A percentile compares a stretch with the other conserved stretches of the same genome.
These are phyloP conservation scores for Caenorhabditis angaria DNA, from an alignment of 2,888 invertebrate species.

Conservation along the genomic window DNA sequence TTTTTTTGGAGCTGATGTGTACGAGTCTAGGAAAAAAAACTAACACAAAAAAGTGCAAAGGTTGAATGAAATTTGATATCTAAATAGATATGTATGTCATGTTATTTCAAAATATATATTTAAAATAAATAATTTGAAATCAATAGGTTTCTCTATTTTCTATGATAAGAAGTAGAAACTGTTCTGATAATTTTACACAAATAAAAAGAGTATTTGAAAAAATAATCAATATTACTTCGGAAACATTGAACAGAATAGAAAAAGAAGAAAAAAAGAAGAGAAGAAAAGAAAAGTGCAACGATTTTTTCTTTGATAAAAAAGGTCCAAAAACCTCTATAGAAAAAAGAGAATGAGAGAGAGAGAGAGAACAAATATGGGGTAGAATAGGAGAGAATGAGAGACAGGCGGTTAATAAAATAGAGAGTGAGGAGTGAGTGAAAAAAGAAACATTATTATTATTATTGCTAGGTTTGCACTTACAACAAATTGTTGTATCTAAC, in stretches of 20 bases:
- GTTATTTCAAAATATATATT: too few species aligned
- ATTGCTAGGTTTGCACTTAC: not conserved
- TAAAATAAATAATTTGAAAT: not conserved
- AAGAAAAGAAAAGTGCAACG: constrained; percentile 11
- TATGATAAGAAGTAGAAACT: not conserved
- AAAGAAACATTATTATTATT: not conserved
- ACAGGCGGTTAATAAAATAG: not conserved
- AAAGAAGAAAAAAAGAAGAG: not conserved
- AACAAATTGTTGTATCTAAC: too few species aligned
- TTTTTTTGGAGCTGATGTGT: too few species aligned
- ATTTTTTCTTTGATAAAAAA: constrained; percentile 8
- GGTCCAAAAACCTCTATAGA: constrained; percentile 7
- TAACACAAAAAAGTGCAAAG: too few species aligned
- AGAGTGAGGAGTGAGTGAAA: not conserved
- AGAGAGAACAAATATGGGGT: constrained; percentile 8
- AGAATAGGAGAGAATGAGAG: constrained; percentile 11
- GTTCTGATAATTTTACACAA: not conserved
- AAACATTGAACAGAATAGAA: not conserved
- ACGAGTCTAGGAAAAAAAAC: too few species aligned
- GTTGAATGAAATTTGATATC: too few species aligned
- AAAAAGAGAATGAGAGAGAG: constrained; percentile 12
- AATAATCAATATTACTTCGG: too few species aligned
- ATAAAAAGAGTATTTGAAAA: too few species aligned
- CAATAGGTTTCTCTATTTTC: not conserved
- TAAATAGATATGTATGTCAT: too few species aligned